Conservation (phyloP, 2,797 vertebrate species). For the Eidolon dupreanum region DNA sequence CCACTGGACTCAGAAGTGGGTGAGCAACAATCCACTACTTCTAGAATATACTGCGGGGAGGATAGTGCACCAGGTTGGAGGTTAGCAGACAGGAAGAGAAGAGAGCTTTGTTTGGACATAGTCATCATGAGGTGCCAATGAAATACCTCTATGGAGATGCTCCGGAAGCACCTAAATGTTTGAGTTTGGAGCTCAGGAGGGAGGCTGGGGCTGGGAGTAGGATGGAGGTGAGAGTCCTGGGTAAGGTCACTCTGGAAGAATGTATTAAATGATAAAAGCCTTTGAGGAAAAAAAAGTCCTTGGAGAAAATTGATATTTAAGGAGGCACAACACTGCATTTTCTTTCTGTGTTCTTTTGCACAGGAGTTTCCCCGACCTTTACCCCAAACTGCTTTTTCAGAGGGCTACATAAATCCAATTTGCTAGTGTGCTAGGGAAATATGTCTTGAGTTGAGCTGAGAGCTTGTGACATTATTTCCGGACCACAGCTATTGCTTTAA, state of each 20-base stretch:
- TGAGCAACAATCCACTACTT: background rate
- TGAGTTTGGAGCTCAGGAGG: background rate
- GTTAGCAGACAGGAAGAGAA: background rate
- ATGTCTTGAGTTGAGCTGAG: background rate
- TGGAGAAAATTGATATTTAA: background rate
- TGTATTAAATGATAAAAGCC: background rate
- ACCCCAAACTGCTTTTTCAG: background rate
- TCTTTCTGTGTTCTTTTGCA: background rate
- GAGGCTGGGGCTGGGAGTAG: background rate
- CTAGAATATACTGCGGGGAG: background rate
- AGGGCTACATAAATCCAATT: fast-evolving
- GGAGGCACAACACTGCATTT: background rate
- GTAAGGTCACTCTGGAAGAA: background rate
- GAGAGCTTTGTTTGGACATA: background rate
- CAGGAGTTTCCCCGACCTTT: background rate
- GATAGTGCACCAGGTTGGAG: background rate
- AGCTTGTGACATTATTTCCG: background rate
- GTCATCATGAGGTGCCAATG: fast-evolving
- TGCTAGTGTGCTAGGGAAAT: background rate
- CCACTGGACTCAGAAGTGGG: background rate
- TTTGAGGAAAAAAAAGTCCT: background rate
- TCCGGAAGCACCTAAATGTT: background rate
- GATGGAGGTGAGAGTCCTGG: background rate
- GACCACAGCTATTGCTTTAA: background rate
- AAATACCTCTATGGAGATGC: no score